These are phyloP conservation scores for Patella vulgata DNA, from an alignment of 1,140 invertebrate genomes.

Conservation along the genomic window DNA sequence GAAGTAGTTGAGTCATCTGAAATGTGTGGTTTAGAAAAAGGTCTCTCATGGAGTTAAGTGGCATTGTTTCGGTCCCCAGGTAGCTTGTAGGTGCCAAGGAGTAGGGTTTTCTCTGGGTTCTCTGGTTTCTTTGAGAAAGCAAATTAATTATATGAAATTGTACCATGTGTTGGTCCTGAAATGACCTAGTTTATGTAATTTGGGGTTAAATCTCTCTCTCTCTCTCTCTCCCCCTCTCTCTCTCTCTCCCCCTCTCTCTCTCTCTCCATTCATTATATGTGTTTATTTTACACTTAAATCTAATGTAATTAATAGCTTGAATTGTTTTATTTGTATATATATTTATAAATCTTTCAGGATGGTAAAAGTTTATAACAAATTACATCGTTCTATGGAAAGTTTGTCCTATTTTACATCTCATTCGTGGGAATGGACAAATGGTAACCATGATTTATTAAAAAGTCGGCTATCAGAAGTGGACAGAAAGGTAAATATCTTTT, in stretches of 20 bases:
- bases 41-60: not conserved
- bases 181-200: not conserved
- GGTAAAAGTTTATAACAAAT: constrained; percentile 59
- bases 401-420: constrained; percentile 59
- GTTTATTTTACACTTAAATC: not conserved
- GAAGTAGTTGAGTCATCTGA: no score
- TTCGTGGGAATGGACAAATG: constrained; percentile 63
- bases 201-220: not conserved
- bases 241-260: constrained; percentile 65
- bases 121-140: not conserved
- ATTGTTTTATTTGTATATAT: no score
- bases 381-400: constrained; percentile 53
- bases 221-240: constrained; percentile 68
- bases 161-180: no score
- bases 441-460: constrained; percentile 54
- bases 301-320: no score
- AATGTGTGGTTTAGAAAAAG: no score
- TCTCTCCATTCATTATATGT: not conserved
- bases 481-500: constrained; percentile 44
- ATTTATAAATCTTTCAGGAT: no score
- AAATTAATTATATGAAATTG: not conserved
- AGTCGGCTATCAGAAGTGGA: constrained; percentile 51
- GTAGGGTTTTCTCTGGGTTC: no score
- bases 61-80: no score
- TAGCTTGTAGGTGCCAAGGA: no score